Evolutionary conservation across 2,888 invertebrate species (phyloP).

Genomic region (Drosophila lacicola): DNA sequence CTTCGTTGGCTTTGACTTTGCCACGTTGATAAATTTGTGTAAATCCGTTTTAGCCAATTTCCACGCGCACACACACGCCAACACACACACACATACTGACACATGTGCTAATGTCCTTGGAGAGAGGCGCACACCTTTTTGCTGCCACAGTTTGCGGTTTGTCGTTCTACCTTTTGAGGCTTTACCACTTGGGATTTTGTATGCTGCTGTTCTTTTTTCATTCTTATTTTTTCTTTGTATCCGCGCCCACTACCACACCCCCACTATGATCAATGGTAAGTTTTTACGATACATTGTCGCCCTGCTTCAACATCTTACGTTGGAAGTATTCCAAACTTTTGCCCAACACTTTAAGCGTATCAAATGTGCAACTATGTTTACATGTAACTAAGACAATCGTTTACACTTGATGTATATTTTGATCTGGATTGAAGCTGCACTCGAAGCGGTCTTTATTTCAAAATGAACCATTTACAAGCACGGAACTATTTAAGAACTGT

Average conservation of each 20-base stretch:
- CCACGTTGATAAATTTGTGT: constrained; percentile 82
- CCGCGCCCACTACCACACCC: constrained; percentile 4
- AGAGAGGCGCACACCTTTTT: constrained; percentile 72
- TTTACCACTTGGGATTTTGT: constrained; percentile 41
- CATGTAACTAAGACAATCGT: too few relatives aligned
- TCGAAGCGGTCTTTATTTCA: too few relatives aligned
- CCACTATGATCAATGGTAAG: constrained; percentile 66
- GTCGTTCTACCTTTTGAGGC: constrained; percentile 30
- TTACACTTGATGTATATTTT: too few relatives aligned
- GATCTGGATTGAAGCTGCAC: too few relatives aligned
- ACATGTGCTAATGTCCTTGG: constrained; percentile 72
- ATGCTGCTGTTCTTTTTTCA: constrained; percentile 10
- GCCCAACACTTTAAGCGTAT: not conserved
- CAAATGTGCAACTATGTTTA: not conserved
- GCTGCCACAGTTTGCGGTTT: constrained; percentile 61
- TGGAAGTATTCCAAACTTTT: not conserved
- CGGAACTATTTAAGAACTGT: too few relatives aligned
- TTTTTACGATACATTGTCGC: constrained; percentile 56
- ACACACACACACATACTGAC: constrained; percentile 6
- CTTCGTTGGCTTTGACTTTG: constrained; percentile 71
- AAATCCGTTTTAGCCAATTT: constrained; percentile 82
- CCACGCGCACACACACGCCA: constrained; percentile 52
- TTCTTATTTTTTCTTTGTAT: constrained; percentile 11
- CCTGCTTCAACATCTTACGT: constrained; percentile 7
- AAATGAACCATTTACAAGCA: too few relatives aligned